These are phyloP conservation scores for Cheilosia grossa DNA, from an alignment of 2,888 invertebrate species.

Conservation along the genomic window DNA sequence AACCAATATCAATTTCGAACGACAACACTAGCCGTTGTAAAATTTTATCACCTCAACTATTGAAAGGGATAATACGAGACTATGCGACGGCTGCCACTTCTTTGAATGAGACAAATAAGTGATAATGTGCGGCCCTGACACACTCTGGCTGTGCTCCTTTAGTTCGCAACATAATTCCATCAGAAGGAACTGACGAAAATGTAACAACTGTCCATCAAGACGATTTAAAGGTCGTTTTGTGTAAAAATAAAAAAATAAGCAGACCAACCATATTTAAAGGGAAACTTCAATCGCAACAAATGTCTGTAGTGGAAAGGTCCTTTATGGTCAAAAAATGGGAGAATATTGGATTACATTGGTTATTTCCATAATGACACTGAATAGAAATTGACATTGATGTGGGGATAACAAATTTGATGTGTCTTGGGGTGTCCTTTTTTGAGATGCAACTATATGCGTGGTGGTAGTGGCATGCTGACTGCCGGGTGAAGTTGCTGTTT, in stretches of 20 bases:
- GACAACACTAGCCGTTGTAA: conserved; percentile 65
- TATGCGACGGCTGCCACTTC: conserved; percentile 16
- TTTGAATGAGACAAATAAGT: conserved; percentile 61
- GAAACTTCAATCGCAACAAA: not conserved
- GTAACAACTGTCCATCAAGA: conserved; percentile 69
- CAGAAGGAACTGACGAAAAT: conserved; percentile 59
- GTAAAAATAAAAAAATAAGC: not conserved
- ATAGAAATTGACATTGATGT: conserved; percentile 70
- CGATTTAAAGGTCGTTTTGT: conserved; percentile 43
- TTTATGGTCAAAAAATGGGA: conserved; percentile 50
- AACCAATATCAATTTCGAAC: conserved; percentile 66
- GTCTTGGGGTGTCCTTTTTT: conserved; percentile 40
- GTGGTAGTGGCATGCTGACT: not conserved
- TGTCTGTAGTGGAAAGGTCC: conserved; percentile 32
- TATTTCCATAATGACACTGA: conserved; percentile 67
- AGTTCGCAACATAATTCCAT: conserved; percentile 38
- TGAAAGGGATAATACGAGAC: conserved; percentile 23
- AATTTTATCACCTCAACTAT: conserved; percentile 71
- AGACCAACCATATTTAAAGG: conserved; percentile 30
- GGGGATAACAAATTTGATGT: conserved; percentile 53
- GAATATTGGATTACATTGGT: conserved; percentile 62
- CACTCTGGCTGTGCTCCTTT: not conserved
- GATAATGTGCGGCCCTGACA: conserved; percentile 40
- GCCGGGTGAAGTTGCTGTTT: conserved; percentile 16
- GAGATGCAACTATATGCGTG: conserved; percentile 9